These are phyloP conservation scores for Lepilemur septentrionalis DNA, from an alignment of 2,797 vertebrate species.

Conservation along the genomic window DNA sequence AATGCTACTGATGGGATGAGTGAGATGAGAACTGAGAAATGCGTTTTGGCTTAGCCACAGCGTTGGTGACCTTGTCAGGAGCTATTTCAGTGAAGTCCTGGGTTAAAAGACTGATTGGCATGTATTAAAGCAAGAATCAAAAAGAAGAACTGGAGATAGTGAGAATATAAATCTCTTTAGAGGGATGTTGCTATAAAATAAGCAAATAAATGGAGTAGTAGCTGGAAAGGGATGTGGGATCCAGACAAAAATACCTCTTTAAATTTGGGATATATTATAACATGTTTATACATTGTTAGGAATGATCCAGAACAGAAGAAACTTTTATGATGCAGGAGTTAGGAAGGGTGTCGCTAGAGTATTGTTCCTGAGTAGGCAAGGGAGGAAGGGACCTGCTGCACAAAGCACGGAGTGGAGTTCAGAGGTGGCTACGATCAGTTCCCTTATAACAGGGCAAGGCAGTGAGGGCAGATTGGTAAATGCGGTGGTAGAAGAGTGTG, in stretches of 20 bases:
- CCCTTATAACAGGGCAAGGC: background rate
- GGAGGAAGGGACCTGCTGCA: background rate
- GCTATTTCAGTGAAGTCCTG: background rate
- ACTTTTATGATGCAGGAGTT: background rate
- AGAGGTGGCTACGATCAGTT: background rate
- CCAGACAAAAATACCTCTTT: background rate
- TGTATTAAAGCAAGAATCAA: background rate
- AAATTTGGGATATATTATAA: background rate
- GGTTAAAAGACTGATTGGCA: conserved; percentile 1
- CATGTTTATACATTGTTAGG: background rate
- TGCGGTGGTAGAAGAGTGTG: background rate
- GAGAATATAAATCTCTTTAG: background rate
- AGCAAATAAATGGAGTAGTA: background rate
- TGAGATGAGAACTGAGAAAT: conserved; percentile 12
- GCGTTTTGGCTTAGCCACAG: background rate
- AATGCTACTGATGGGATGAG: background rate
- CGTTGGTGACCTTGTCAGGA: conserved; percentile 31
- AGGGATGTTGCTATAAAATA: background rate
- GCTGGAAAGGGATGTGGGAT: background rate
- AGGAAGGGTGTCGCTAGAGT: background rate
- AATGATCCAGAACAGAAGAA: background rate
- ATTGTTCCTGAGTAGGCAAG: background rate
- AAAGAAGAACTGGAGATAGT: background rate
- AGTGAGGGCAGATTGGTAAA: background rate
- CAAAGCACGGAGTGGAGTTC: background rate